Percentiles rank a stretch among this genome's conserved stretches.
These are phyloP conservation scores for Diogma glabrata DNA, from an alignment of 2,888 invertebrate species.

Conservation along the genomic window DNA sequence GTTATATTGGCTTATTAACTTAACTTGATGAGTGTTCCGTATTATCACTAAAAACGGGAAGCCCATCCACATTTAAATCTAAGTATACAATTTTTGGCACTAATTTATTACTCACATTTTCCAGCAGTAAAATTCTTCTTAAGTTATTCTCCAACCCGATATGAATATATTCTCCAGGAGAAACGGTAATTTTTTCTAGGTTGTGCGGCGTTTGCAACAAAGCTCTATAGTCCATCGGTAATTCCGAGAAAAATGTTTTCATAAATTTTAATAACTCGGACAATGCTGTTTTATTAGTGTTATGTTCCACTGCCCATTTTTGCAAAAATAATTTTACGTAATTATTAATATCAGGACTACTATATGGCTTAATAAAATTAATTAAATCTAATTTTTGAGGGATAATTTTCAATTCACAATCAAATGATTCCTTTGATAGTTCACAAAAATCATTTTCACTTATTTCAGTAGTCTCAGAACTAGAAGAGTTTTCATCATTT, in stretches of 20 bases:
- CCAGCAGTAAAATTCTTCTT: background rate
- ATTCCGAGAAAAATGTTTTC: background rate
- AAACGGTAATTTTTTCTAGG: background rate
- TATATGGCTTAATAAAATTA: background rate
- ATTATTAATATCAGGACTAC: background rate
- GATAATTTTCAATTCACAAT: no score
- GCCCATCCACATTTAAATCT: background rate
- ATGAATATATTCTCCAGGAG: background rate
- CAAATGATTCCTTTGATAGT: no score
- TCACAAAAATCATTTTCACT: no score
- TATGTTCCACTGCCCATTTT: background rate
- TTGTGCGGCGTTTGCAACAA: background rate
- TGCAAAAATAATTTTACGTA: background rate
- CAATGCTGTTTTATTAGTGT: background rate
- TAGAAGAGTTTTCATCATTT: no score
- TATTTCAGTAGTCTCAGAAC: no score
- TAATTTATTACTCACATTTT: background rate
- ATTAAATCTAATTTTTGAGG: no score
- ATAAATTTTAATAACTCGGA: background rate
- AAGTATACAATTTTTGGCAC: background rate
- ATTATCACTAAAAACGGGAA: background rate
- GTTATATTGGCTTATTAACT: no score
- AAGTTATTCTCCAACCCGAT: background rate
- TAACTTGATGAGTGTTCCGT: background rate
- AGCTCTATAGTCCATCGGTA: background rate